Conservation (phyloP, 2,888 invertebrate genomes). For the Eurytoma adleriae region DNA sequence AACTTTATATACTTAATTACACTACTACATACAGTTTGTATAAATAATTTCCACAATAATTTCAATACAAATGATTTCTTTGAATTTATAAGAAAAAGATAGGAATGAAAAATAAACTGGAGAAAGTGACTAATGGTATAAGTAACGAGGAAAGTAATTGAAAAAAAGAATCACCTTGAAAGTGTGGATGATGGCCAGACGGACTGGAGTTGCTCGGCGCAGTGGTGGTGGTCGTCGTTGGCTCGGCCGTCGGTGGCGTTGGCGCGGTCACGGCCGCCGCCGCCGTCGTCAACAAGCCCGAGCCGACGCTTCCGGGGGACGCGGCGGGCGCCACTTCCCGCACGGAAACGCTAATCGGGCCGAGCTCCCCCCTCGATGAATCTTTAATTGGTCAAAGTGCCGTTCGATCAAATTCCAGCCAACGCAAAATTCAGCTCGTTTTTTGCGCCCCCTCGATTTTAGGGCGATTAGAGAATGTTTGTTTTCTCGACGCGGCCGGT, state of each 20-base stretch:
- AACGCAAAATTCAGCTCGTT: not conserved
- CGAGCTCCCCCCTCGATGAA: constrained; percentile 47
- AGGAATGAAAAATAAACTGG: too few species aligned
- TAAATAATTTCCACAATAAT: too few species aligned
- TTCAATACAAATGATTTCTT: too few species aligned
- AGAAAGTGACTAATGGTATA: too few species aligned
- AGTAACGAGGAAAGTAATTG: not conserved
- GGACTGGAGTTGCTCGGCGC: constrained; percentile 68
- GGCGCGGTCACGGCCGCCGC: constrained; percentile 69
- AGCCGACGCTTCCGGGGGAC: constrained; percentile 71
- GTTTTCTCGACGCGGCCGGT: too few species aligned
- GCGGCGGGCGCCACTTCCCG: constrained; percentile 70
- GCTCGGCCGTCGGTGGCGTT: constrained; percentile 70
- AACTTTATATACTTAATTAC: too few species aligned
- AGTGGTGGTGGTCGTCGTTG: constrained; percentile 64
- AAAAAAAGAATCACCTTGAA: constrained; percentile 67
- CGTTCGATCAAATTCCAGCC: not conserved
- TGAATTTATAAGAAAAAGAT: too few species aligned
- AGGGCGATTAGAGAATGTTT: too few species aligned
- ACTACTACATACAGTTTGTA: too few species aligned
- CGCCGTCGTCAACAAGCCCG: constrained; percentile 72
- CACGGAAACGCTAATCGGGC: constrained; percentile 71
- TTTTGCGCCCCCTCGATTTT: not conserved
- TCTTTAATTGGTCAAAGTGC: constrained; percentile 42
- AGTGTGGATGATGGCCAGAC: constrained; percentile 72